Base-by-base conservation (phyloP, 2,888 invertebrate genomes). In the Xylota segnis region DNA sequence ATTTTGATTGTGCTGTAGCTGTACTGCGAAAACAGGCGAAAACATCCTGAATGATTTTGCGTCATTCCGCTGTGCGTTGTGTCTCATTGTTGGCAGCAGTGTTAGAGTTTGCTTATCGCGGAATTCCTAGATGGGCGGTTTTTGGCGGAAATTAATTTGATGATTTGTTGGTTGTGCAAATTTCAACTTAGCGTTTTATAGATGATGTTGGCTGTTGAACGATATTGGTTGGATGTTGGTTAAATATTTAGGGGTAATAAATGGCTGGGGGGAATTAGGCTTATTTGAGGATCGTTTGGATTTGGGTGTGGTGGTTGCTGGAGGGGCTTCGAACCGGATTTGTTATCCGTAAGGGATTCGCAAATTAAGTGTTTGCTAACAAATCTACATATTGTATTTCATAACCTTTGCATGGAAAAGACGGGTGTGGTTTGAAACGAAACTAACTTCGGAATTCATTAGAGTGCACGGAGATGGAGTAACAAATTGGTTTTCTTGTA, bases 151-250 rank as follows among this genome's bases (percentile, higher is more conserved):
- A 43, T 59, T 27, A 43, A 43, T 43, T 61, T 61, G 27, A 43
- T 43, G 43, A 61, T 61, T 43, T 43, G 61, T 40, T 43, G 61
- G 27, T 61, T 43, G n/a, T 59, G 27, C 14, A 14, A 43, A 27
- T 59, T 59, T 40, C 14, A 9, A 59, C 23, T 40, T 59, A 23
- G 40, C 14, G 58, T 16, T 9, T 34, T 23, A 34, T 10, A 34
- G 10, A 34, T 34, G 34, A 9, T 34, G 7, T 34, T 34, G 34
- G 34, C 3, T 34, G 34, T 34, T 9, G 34, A 43, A 10, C 34
- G 27, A 16, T 16, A 34, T 34, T 34, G 32, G 34, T 9, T 58
- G 34, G 32, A 16, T 7, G 56, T 14, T 58, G 34, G 34, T 34
- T 34, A 58, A 58, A 34, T 32, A 56, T 56, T 56, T 56, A 32